phyloP scores from a whole-genome alignment of 2,113 vertebrate species.

The Bos indicus region DNA sequence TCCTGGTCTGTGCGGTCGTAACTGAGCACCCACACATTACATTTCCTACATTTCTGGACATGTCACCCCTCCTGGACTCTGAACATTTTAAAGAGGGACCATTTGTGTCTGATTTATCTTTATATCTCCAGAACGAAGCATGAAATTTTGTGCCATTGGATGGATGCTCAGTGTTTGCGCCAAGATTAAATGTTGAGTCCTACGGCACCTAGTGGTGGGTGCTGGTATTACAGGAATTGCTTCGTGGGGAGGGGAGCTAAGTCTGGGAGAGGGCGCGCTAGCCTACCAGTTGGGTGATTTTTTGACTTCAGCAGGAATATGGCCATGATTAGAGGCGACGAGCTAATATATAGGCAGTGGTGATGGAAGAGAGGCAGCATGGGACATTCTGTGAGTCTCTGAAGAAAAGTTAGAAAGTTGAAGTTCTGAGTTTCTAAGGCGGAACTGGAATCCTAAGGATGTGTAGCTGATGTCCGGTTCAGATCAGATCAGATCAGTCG shows the following conservation, averaged over 20 bases:
- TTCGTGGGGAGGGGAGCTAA: neutral
- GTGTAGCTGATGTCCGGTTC: neutral
- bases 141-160: neutral
- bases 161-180: neutral
- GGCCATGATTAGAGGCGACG: neutral
- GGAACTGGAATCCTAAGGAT: neutral
- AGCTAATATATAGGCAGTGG: neutral
- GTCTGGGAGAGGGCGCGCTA: neutral
- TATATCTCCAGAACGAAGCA: neutral
- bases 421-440: neutral
- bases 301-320: neutral
- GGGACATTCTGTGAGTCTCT: neutral
- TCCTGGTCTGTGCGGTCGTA: neutral
- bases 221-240: neutral
- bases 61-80: neutral
- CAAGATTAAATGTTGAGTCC: neutral
- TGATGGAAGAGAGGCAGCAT: neutral
- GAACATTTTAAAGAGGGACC: neutral
- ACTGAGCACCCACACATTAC: neutral
- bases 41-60: neutral
- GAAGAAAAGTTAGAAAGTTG: neutral
- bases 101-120: neutral
- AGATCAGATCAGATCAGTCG: no score
- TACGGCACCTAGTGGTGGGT: neutral
- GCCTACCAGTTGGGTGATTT: neutral